phyloP scores from a whole-genome alignment of 2,888 invertebrate genomes.

The Cheilosia pagana region DNA sequence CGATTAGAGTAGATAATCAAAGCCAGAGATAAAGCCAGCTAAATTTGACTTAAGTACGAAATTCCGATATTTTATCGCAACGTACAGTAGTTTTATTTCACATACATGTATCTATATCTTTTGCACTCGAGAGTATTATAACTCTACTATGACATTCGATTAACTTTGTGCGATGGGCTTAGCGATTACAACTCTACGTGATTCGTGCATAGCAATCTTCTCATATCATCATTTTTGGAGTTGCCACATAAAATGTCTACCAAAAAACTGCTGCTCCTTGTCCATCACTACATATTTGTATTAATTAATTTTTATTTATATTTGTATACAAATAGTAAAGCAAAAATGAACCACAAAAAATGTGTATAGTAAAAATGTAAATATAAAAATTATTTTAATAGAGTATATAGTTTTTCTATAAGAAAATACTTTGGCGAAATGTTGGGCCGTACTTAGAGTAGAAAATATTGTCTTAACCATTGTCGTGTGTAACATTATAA shows the following conservation, averaged over 20 bases:
- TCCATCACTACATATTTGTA: constrained; percentile 13
- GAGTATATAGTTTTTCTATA: constrained; percentile 31
- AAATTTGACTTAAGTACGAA: constrained; percentile 44
- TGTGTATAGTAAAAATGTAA: constrained; percentile 57
- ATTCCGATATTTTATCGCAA: constrained; percentile 57
- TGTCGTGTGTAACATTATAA: constrained; percentile 53
- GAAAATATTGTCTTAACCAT: constrained; percentile 32
- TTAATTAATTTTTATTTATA: constrained; percentile 8
- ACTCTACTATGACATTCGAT: constrained; percentile 41
- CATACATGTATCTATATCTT: constrained; percentile 8
- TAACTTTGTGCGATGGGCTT: constrained; percentile 23
- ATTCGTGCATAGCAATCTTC: constrained; percentile 37
- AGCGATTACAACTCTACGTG: constrained; percentile 38
- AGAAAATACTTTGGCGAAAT: constrained; percentile 32
- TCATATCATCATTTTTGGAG: constrained; percentile 32
- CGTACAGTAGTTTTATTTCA: constrained; percentile 21
- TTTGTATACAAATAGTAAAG: neutral
- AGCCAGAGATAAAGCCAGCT: constrained; percentile 44
- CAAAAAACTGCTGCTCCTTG: constrained; percentile 19
- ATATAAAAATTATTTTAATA: constrained; percentile 25
- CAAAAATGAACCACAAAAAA: neutral
- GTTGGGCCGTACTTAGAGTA: constrained; percentile 57
- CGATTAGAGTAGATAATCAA: constrained; percentile 45
- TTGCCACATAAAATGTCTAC: constrained; percentile 46
- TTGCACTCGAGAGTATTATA: constrained; percentile 45